phyloP scores from a whole-genome alignment of 2,113 vertebrate genomes.

The Naja naja region DNA sequence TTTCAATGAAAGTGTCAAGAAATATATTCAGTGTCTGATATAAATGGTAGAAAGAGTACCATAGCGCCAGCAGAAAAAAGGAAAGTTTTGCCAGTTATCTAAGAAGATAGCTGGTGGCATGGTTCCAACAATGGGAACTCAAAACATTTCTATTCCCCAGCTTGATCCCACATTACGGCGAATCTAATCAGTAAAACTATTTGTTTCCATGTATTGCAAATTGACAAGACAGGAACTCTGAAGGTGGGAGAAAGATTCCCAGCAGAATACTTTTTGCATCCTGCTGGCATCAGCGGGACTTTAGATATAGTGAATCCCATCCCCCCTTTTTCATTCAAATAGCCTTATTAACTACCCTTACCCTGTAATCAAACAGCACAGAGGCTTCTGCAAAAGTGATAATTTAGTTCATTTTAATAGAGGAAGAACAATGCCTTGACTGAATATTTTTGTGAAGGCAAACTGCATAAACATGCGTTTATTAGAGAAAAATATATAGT shows the following conservation, averaged over 20 bases:
- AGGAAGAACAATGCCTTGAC: neutral
- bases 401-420: neutral
- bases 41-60: neutral
- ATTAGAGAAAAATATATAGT: neutral
- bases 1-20: neutral
- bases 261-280: neutral
- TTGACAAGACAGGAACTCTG: neutral
- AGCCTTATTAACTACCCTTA: slow-evolving; percentile 34
- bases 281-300: neutral
- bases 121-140: neutral
- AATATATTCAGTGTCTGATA: neutral
- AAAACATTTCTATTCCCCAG: neutral
- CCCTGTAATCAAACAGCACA: slow-evolving; percentile 33
- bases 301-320: neutral
- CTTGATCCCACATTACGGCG: neutral
- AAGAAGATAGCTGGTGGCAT: neutral
- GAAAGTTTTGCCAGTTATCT: neutral
- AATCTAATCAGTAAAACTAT: neutral
- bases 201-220: neutral
- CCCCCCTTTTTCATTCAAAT: slow-evolving; percentile 3
- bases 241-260: neutral
- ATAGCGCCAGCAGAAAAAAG: neutral
- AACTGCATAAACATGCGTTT: neutral
- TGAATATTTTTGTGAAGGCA: neutral
- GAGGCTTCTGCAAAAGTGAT: neutral